phyloP scores from a whole-genome alignment of 1,140 invertebrate genomes.

The Scaptodrosophila lebanonensis region DNA sequence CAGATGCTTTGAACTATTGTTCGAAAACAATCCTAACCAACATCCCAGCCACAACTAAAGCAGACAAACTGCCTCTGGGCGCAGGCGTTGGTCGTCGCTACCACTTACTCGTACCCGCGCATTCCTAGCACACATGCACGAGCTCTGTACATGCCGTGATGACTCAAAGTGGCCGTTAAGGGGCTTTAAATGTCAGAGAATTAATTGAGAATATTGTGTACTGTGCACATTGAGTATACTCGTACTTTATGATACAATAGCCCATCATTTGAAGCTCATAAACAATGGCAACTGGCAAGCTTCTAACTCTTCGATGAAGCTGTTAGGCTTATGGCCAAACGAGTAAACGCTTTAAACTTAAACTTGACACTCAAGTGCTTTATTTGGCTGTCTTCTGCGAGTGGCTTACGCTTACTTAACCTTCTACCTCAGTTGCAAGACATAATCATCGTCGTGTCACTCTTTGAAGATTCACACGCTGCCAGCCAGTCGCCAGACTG shows the following conservation, averaged over 20 bases:
- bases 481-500: no score
- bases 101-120: no score
- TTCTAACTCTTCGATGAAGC: constrained; percentile 11
- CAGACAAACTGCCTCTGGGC: background rate
- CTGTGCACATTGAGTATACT: background rate
- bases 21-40: background rate
- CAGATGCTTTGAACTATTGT: constrained; percentile 1
- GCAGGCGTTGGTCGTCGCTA: constrained; percentile 46
- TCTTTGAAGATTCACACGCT: constrained; percentile 56
- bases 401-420: constrained; percentile 45
- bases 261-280: no score
- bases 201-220: constrained; percentile 22
- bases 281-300: no score
- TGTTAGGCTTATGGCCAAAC: constrained; percentile 28
- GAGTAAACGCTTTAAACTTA: constrained; percentile 67
- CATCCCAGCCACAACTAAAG: constrained; percentile 4
- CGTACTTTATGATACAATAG: no score
- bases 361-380: constrained; percentile 73
- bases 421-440: constrained; percentile 30
- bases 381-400: constrained; percentile 1
- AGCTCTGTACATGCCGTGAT: no score
- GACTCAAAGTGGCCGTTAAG: constrained; percentile 30
- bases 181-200: constrained; percentile 58
- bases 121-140: constrained; percentile 16
- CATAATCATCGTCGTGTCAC: constrained; percentile 7